Base-by-base conservation (phyloP, 1,140 invertebrate species). In the Eulimnadia texana region DNA sequence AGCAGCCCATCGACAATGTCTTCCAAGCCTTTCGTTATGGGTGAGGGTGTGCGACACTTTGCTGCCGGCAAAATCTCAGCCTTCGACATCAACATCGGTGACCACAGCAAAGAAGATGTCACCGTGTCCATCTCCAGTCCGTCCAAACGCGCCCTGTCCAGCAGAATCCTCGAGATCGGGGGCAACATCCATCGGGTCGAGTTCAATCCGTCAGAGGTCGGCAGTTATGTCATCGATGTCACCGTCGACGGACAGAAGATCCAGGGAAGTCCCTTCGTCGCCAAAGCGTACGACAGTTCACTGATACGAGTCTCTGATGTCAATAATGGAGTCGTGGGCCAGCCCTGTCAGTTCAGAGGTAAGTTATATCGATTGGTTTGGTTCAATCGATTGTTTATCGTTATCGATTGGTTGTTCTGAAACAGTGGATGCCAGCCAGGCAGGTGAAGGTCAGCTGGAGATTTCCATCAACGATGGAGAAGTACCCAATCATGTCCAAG, bases 381-480 rank as follows among this genome's bases (percentile, higher is more conserved):
- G n/a, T 60, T 60, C 23, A n/a, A 10, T n/a, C 24, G 49, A 50
- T 59, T n/a, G 13, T 1, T 52, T 19, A n/a, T 24, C 13, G 22
- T 2, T 13, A n/a, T 11, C 3, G 23, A 59, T 29, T 24, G 1
- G 47, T 16, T 20, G 54, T 58, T 62, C 63, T 61, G 60, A 79
- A 79, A 60, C 73, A 91, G 93, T 97, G 69, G 92, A 97, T 76
- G 93, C 93, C 10, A 90, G 88, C 70, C 87, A 92, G 69, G 93
- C 93, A 53, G 93, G 93, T 49, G 93, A 97, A 80, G 93, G 93
- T 28, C 92, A 96, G 74, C 79, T 98, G 67, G 93, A 97, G 80
- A 97, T 97, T 70, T 94, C 92, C 61, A 93, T 98, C 71, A 97
- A 98, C 72, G 91, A 97, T 76, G 93, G 93, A 64, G 91, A 95